Evolutionary conservation across 2,888 invertebrate genomes (phyloP).

Genomic region (Chironomus tentans): DNA sequence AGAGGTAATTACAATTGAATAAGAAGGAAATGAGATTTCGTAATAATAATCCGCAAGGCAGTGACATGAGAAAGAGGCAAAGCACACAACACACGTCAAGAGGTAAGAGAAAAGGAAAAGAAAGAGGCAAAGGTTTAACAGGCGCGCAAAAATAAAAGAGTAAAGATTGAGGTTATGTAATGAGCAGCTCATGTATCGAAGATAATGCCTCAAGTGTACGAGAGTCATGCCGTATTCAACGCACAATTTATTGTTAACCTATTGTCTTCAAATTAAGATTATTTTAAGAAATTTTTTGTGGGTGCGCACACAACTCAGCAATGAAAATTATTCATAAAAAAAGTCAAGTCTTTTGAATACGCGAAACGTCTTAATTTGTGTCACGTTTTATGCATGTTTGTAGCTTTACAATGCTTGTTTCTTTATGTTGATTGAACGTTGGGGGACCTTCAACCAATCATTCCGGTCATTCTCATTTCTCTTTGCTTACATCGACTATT

Average conservation of each 20-base stretch:
- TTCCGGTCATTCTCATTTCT: conserved; percentile 3
- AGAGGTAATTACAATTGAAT: conserved; percentile 12
- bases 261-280: conserved; percentile 12
- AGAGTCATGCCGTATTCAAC: background rate
- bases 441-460: background rate
- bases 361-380: conserved; percentile 25
- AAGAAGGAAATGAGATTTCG: conserved; percentile 21
- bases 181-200: background rate
- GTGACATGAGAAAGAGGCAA: background rate
- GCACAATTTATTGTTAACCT: background rate
- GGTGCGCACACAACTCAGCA: conserved; percentile 1
- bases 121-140: background rate
- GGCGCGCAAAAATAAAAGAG: conserved; percentile 16
- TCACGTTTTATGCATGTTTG: conserved; percentile 19
- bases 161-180: conserved; percentile 20
- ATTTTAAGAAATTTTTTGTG: conserved; percentile 1
- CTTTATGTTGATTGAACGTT: background rate
- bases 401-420: background rate
- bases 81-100: background rate
- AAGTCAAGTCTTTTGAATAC: background rate
- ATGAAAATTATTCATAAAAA: background rate
- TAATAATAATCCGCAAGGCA: conserved; percentile 9
- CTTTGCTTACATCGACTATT: background rate
- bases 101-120: background rate
- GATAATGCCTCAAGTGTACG: background rate